Conservation (phyloP, 2,113 vertebrate genomes). For the Galbula dea region DNA sequence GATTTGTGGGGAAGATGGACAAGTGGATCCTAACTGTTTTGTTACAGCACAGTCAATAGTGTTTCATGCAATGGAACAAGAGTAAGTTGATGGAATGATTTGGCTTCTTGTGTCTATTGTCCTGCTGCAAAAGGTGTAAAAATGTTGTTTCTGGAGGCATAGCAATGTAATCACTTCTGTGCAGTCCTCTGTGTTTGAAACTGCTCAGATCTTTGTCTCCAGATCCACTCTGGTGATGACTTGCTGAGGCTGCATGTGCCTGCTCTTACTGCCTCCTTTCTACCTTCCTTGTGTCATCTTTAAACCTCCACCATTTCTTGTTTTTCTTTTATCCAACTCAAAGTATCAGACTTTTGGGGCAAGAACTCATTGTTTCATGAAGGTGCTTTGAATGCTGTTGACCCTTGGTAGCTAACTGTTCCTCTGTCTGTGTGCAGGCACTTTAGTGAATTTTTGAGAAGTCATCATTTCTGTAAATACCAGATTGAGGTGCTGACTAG, state of each 20-base stretch:
- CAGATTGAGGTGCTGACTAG: constrained; percentile 99
- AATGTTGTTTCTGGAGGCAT: not conserved
- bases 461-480: constrained; percentile 99
- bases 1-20: constrained; percentile 96
- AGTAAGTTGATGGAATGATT: constrained; percentile 78
- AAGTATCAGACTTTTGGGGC: not conserved
- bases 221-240: not conserved
- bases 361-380: not conserved
- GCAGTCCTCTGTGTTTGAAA: not conserved
- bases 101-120: not conserved
- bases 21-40: constrained; percentile 98
- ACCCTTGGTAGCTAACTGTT: not conserved
- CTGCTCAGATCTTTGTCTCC: not conserved
- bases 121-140: not conserved
- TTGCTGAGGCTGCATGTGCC: not conserved
- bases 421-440: constrained; percentile 78
- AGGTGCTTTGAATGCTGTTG: not conserved
- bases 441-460: constrained; percentile 95
- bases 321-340: not conserved
- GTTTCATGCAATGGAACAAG: constrained; percentile 89
- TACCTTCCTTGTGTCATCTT: not conserved
- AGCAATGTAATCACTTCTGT: not conserved
- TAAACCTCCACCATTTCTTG: not conserved
- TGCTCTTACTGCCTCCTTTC: not conserved
- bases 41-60: constrained; percentile 89